phyloP scores from a whole-genome alignment of 2,797 vertebrate genomes.

The Microtus californicus region DNA sequence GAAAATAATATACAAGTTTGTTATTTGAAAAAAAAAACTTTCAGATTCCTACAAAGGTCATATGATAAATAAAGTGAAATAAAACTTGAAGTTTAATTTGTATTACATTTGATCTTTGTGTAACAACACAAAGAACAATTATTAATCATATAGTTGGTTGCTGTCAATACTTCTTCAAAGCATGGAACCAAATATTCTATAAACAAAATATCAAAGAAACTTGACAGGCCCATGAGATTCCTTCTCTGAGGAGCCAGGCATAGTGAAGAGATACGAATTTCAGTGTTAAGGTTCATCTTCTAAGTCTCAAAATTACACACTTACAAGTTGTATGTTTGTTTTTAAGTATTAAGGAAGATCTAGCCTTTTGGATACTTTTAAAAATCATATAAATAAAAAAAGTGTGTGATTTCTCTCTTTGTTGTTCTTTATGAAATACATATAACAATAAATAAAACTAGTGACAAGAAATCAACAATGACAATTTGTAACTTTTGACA shows the following conservation, averaged over 20 bases:
- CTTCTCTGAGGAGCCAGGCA: neutral
- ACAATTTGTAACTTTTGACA: neutral
- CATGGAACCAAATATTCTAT: neutral
- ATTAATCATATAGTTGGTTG: neutral
- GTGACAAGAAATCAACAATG: neutral
- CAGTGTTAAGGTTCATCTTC: neutral
- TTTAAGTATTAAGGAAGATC: neutral
- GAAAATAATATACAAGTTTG: neutral
- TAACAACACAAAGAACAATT: neutral
- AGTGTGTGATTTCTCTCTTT: neutral
- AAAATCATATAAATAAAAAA: neutral
- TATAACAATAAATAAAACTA: neutral
- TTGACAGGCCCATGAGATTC: rapidly evolving
- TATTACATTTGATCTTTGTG: neutral
- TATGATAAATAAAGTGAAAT: neutral
- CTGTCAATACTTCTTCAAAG: neutral
- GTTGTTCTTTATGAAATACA: neutral
- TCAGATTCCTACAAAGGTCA: neutral
- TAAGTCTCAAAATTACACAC: neutral
- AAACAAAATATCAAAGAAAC: neutral
- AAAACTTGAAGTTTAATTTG: neutral
- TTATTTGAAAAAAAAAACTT: neutral
- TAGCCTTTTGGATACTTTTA: neutral
- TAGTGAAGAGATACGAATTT: neutral
- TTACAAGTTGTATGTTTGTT: neutral